A percentile compares a stretch with the other conserved stretches of the same genome.
phyloP scores from a whole-genome alignment of 2,797 vertebrate species.

The Molossus alvarezi region DNA sequence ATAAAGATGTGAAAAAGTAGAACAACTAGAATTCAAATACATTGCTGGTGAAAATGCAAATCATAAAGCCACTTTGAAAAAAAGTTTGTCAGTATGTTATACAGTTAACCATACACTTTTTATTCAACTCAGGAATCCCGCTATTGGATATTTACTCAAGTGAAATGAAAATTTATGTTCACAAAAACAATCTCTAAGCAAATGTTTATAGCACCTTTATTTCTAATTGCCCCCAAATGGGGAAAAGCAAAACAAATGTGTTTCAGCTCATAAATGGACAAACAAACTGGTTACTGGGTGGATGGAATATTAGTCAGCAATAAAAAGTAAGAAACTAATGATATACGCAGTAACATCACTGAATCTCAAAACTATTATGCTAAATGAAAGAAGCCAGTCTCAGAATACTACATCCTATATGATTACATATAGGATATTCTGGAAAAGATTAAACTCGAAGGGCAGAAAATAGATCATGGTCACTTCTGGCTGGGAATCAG shows the following conservation, averaged over 20 bases:
- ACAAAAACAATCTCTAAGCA: background rate
- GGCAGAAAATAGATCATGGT: background rate
- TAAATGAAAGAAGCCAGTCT: too few relatives aligned
- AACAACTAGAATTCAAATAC: background rate
- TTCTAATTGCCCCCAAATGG: background rate
- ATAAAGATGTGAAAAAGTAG: background rate
- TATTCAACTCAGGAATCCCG: background rate
- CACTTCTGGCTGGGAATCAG: background rate
- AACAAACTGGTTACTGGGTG: background rate
- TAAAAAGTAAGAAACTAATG: background rate
- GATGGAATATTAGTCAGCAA: background rate
- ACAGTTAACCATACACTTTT: background rate
- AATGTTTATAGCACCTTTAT: background rate
- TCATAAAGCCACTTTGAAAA: background rate
- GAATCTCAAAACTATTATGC: background rate
- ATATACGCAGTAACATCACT: background rate
- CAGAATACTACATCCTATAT: background rate
- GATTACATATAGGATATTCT: background rate
- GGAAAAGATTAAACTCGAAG: background rate
- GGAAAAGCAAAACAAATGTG: background rate
- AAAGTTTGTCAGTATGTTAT: background rate
- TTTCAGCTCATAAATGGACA: too few relatives aligned
- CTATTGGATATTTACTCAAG: slow-evolving; percentile 17
- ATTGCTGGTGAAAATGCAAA: background rate
- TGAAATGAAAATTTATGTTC: background rate